Evolutionary conservation across 2,797 vertebrate genomes (phyloP), one percentile per base, ranked within the genome.

Genomic region (Chiloscyllium punctatum): DNA sequence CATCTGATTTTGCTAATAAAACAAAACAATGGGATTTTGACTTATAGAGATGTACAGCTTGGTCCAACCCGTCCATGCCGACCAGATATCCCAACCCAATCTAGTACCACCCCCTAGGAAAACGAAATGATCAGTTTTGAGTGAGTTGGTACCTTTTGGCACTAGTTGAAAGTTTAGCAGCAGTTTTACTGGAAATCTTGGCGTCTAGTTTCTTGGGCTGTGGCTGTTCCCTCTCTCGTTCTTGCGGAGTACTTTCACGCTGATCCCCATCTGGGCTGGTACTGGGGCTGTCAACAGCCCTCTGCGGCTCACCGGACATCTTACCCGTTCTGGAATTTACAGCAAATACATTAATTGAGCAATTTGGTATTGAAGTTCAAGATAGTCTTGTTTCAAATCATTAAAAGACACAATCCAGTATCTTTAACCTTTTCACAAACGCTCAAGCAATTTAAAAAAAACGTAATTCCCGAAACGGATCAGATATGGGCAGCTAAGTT

Each of bases 141-240:
- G 48, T 13, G 53, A 53, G 94, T 8, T 48, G 27, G 97, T 98
- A 99, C 99, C 99, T 99, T 98, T 99, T 99, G 98, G 99, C 99
- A 98, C 99, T 99, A 96, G 99, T 99, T 96, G 99, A 99, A 97
- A 99, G 97, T 97, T 99, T 99, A 97, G 99, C 99, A 84, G 99
- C 99, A 0, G 99, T 99, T 98, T 99, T 99, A 97, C 98, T 99
- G 88, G 99, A 99, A 97, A 99, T 99, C 98, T 99, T 99, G 77
- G 98, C 99, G 96, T 99, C 99, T 97, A 99, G 99, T 98, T 99
- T 99, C 97, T 99, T 99, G 96, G 99, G 99, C 97, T 99, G 99
- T 95, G 98, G 98, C 96, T 99, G 98, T 96, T 99, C 99, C 51
- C 98, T 98, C 97, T 99, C 99, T 97, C 99, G 99, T 30, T 99